These are phyloP conservation scores for Microctenopoma steveboyesi DNA, from an alignment of 2,797 vertebrate species.

Conservation along the genomic window DNA sequence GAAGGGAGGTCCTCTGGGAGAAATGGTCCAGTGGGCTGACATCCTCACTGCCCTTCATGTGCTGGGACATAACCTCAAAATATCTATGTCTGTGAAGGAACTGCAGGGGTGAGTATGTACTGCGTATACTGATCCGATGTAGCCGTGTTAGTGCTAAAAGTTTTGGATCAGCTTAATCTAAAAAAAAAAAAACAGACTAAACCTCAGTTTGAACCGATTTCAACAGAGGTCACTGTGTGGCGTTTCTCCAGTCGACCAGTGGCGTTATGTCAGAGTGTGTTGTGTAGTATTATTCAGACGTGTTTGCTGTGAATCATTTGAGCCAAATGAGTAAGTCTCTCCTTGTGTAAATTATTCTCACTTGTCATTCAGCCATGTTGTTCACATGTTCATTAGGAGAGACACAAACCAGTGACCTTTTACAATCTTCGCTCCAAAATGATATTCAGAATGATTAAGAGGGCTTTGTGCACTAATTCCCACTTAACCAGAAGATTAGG, in stretches of 20 bases:
- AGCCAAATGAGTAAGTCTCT: not conserved
- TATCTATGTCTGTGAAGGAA: constrained; percentile 92
- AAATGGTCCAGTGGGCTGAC: constrained; percentile 99
- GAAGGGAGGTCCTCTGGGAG: constrained; percentile 95
- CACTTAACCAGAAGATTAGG: constrained; percentile 43
- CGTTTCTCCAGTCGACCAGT: not conserved
- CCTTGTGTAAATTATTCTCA: not conserved
- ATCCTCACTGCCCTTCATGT: constrained; percentile 93
- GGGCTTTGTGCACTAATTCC: constrained; percentile 29
- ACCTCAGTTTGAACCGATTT: not conserved
- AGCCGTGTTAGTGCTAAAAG: not conserved
- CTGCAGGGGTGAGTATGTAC: constrained; percentile 91
- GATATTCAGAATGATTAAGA: constrained; percentile 10
- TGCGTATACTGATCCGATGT: not conserved
- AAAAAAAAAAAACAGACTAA: not conserved
- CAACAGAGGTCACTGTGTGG: not conserved
- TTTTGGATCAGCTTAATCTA: not conserved
- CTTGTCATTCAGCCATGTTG: not conserved
- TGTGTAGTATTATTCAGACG: not conserved
- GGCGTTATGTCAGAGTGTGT: not conserved
- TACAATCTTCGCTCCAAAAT: not conserved
- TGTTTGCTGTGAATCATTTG: constrained; percentile 16
- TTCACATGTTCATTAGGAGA: not conserved
- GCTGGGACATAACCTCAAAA: constrained; percentile 92
- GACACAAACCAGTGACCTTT: constrained; percentile 14